phyloP scores from a whole-genome alignment of 2,797 vertebrate species.

The Muscicapa striata region DNA sequence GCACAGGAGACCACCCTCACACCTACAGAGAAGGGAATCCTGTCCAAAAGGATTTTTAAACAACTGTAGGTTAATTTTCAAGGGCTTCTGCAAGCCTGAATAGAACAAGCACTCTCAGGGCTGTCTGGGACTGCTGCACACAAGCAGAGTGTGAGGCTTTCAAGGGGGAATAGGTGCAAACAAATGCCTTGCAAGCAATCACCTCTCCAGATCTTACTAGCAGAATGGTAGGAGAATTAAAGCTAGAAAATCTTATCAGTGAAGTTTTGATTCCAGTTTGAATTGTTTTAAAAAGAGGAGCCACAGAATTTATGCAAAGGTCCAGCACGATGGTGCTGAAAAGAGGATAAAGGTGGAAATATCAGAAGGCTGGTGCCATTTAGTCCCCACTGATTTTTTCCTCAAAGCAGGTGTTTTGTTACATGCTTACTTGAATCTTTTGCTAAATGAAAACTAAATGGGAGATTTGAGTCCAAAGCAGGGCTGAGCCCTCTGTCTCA shows the following conservation, averaged over 20 bases:
- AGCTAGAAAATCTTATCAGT: background rate
- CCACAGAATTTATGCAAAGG: background rate
- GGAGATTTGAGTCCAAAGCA: background rate
- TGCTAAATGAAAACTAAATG: background rate
- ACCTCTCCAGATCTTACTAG: background rate
- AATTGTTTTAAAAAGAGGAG: background rate
- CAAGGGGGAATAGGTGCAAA: background rate
- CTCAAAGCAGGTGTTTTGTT: background rate
- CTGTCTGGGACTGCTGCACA: background rate
- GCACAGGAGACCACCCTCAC: background rate
- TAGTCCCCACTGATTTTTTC: background rate
- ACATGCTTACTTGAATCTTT: background rate
- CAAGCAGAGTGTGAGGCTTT: background rate
- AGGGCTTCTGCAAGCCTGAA: background rate
- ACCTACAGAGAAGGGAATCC: background rate
- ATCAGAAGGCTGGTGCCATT: background rate
- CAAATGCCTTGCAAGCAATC: background rate
- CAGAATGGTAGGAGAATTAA: background rate
- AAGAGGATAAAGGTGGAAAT: background rate
- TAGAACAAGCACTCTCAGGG: rapidly evolving
- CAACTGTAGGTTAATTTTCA: background rate
- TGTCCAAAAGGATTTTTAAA: background rate
- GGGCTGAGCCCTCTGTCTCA: background rate
- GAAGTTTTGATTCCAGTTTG: background rate
- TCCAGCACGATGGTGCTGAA: background rate